These are phyloP conservation scores for Nomia melanderi DNA, from an alignment of 1,140 invertebrate genomes.

Conservation along the genomic window DNA sequence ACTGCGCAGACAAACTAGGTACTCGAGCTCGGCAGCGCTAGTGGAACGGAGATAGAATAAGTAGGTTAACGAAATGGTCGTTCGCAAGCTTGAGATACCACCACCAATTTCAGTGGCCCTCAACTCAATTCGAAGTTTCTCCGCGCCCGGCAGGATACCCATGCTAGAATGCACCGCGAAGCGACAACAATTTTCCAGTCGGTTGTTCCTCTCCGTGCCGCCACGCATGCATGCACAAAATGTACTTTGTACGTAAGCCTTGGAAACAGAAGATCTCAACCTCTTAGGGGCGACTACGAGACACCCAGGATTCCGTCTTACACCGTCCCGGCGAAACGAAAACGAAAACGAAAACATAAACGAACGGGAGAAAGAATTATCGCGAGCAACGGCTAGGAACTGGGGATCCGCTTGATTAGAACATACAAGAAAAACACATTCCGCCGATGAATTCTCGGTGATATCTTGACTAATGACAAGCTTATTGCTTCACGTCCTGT, in stretches of 20 bases:
- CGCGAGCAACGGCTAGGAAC: slow-evolving; percentile 9
- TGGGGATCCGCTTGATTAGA: slow-evolving; percentile 52
- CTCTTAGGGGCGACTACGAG: slow-evolving; percentile 28
- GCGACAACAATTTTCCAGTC: slow-evolving; percentile 65
- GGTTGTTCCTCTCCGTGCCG: slow-evolving; percentile 55
- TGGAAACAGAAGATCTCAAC: slow-evolving; percentile 55
- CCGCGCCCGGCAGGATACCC: slow-evolving; percentile 4
- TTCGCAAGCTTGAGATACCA: slow-evolving; percentile 63
- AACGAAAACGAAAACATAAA: not conserved
- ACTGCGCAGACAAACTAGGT: slow-evolving; percentile 52
- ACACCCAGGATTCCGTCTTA: slow-evolving; percentile 21
- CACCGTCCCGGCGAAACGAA: not conserved
- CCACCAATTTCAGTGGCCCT: slow-evolving; percentile 63
- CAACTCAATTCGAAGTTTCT: slow-evolving; percentile 60
- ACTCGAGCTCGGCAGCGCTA: slow-evolving; percentile 11
- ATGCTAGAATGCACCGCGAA: slow-evolving; percentile 42
- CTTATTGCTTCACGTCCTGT: too few relatives aligned
- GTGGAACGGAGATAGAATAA: slow-evolving; percentile 56
- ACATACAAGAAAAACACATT: too few relatives aligned
- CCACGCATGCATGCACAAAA: slow-evolving; percentile 63
- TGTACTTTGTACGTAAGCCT: slow-evolving; percentile 62
- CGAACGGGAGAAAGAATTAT: slow-evolving; percentile 47
- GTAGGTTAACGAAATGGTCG: slow-evolving; percentile 68
- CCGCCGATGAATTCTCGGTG: too few relatives aligned
- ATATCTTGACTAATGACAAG: too few relatives aligned